Evolutionary conservation across 2,888 invertebrate genomes (phyloP), one percentile per base, ranked within the genome.

Genomic region (Tinea semifulvella): DNA sequence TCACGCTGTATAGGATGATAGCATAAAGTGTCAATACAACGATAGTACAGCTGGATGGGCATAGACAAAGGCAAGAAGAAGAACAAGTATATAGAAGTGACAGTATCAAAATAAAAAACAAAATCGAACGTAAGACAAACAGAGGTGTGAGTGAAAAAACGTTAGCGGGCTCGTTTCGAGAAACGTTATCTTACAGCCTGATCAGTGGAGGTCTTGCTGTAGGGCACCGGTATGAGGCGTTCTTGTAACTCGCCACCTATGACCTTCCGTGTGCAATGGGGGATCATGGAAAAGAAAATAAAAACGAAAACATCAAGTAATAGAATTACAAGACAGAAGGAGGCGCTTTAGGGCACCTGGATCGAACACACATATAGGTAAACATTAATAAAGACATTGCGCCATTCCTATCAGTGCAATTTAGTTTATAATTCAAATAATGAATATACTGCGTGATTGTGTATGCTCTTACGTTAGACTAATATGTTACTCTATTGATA

Each of bases 231-330:
- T 85, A 97, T 96, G 91, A 97, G 94, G 87, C 96, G 94, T 88
- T 96, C 96, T 91, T 96, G 95, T 88, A 95, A 95, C 89, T 96
- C 96, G 87, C 97, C 97, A 91, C 96, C 96, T 93, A 97, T 97
- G 91, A 97, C 96, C 97, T 97, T 94, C 89, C 93, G 91, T 88
- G 91, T 89, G 88, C 90, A 91, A 90, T 85, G 75, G 69, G 73
- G 88, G 87, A 84, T 89, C 88, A 88, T 88, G 88, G 88, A 89
- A 88, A 88, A 81, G 76, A 81, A 82, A 81, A 79, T 75, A 74
- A 80, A 77, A 80, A 79, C 71, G 70, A 80, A 76, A 76, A 72
- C 63, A 76, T 80, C 75, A 80, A 79, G 72, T 69, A 74, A 69
- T 62, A 64, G 63, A 42, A 65, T 67, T 55, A 65, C 65, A 60